These are phyloP conservation scores for Limnephilus lunatus DNA, from an alignment of 2,888 invertebrate species.

Conservation along the genomic window DNA sequence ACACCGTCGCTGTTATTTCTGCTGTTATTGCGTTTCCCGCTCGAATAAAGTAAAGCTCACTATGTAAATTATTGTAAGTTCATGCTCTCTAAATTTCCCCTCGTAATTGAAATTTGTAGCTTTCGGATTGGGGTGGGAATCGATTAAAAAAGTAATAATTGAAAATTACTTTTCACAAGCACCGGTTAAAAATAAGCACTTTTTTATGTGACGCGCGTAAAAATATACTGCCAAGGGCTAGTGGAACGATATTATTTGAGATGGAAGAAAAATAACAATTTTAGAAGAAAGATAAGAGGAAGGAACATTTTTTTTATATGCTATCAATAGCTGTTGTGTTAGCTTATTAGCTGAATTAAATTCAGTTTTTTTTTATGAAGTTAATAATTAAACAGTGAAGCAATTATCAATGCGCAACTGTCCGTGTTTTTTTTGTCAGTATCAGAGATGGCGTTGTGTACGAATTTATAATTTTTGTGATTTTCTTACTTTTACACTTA, in stretches of 20 bases:
- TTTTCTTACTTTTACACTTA: no score
- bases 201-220: neutral
- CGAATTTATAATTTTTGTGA: no score
- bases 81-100: neutral
- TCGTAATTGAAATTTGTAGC: conserved; percentile 2
- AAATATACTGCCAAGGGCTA: neutral
- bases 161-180: neutral
- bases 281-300: neutral
- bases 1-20: neutral
- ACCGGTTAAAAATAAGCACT: neutral
- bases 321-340: no score
- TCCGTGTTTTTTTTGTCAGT: no score
- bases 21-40: neutral
- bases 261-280: neutral
- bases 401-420: no score
- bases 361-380: no score
- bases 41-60: neutral
- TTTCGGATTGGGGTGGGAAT: neutral
- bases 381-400: no score
- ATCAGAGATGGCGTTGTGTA: no score
- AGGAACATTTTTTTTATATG: neutral
- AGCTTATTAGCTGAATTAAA: no score
- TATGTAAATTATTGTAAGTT: neutral
- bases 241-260: neutral
- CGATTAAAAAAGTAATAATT: conserved; percentile 4